Evolutionary conservation across 2,113 vertebrate species (phyloP).

Genomic region (Bujurquina vittata): DNA sequence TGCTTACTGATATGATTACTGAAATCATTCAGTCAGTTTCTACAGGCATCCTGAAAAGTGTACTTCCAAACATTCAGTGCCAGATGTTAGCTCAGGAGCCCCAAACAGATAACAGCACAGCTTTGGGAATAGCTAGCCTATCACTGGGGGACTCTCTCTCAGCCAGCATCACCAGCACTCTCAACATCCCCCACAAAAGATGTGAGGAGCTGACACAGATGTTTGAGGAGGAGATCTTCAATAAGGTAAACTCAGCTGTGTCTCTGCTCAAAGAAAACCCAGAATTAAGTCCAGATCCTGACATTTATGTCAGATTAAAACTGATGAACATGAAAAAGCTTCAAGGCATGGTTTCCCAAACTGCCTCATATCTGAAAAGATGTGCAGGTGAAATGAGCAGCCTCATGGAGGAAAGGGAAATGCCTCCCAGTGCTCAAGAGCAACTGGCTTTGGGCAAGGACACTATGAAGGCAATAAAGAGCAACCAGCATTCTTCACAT

Average conservation of each 20-base stretch:
- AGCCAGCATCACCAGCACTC: not conserved
- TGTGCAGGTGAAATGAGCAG: too few relatives aligned
- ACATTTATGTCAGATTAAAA: not conserved
- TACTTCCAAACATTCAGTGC: not conserved
- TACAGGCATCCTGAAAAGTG: not conserved
- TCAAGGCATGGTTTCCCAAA: not conserved
- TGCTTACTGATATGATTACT: not conserved
- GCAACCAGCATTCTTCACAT: too few relatives aligned
- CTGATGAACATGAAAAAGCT: not conserved
- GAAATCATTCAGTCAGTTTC: not conserved
- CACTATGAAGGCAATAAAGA: too few relatives aligned
- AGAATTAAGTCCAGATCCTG: not conserved
- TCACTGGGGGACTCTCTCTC: not conserved
- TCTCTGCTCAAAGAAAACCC: not conserved
- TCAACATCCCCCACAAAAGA: not conserved
- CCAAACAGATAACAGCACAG: too few relatives aligned
- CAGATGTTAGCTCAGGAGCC: too few relatives aligned
- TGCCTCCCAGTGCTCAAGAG: too few relatives aligned
- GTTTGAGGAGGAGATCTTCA: not conserved
- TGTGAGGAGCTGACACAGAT: not conserved
- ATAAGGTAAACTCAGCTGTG: too few relatives aligned
- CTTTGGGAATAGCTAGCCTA: too few relatives aligned
- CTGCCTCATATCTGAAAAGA: not conserved
- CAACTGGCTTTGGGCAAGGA: too few relatives aligned
- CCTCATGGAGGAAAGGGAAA: too few relatives aligned